A percentile compares a stretch with the other conserved stretches of the same genome.
Evolutionary conservation across 2,888 invertebrate species (phyloP).

Genomic region (Calameuta filiformis): DNA sequence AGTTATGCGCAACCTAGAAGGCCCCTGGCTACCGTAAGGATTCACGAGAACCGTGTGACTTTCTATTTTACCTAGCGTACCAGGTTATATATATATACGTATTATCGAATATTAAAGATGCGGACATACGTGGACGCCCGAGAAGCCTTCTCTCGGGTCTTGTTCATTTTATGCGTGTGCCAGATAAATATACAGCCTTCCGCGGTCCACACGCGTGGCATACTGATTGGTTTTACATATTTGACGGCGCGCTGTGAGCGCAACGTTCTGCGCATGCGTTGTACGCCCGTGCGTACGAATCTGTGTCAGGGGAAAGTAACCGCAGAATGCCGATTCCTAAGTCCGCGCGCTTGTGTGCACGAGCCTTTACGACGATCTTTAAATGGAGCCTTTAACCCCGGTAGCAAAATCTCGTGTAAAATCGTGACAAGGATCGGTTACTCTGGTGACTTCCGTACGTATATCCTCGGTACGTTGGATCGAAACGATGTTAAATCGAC

Average conservation of each 20-base stretch:
- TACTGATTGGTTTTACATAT: conserved; percentile 26
- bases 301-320: conserved; percentile 49
- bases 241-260: not conserved
- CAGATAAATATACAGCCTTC: conserved; percentile 11
- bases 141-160: conserved; percentile 23
- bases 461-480: not conserved
- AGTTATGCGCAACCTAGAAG: not conserved
- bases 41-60: not conserved
- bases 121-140: conserved; percentile 15
- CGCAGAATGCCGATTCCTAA: conserved; percentile 11
- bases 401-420: not conserved
- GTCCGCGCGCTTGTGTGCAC: not conserved
- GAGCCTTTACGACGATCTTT: not conserved
- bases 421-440: not conserved
- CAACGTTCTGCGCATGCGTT: not conserved
- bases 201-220: conserved; percentile 32
- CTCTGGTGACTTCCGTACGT: not conserved
- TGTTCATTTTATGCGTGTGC: conserved; percentile 30
- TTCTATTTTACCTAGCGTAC: not conserved
- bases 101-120: not conserved
- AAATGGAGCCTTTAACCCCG: not conserved
- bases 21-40: not conserved
- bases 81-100: not conserved
- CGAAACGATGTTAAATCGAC: not conserved
- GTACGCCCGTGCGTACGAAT: conserved; percentile 24